A percentile compares a stretch with the other conserved stretches of the same genome.
phyloP scores from a whole-genome alignment of 2,113 vertebrate genomes.

The Anoura caudifer region DNA sequence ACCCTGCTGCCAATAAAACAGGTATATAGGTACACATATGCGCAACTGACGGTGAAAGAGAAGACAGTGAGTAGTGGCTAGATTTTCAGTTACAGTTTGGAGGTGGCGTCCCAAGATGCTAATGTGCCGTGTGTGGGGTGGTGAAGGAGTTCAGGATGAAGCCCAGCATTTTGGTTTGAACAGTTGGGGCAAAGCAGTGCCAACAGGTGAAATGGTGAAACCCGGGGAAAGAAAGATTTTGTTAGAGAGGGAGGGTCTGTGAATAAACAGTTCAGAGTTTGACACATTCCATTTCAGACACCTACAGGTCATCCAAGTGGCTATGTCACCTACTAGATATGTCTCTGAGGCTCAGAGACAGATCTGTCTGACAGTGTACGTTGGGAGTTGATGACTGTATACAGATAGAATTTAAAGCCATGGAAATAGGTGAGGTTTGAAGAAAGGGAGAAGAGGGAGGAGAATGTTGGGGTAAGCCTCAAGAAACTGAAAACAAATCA shows the following conservation, averaged over 20 bases:
- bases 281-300: background rate
- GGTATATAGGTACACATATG: background rate
- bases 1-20: background rate
- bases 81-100: background rate
- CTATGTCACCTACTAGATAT: background rate
- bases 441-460: background rate
- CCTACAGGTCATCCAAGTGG: background rate
- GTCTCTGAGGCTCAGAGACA: background rate
- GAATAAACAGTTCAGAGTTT: background rate
- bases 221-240: background rate
- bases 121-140: background rate
- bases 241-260: background rate
- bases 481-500: background rate
- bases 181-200: background rate
- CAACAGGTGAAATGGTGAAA: background rate
- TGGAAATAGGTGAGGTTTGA: background rate
- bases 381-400: background rate
- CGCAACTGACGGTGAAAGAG: background rate
- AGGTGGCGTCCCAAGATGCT: background rate
- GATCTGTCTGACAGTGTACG: background rate
- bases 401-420: background rate
- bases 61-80: background rate
- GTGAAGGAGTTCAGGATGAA: background rate
- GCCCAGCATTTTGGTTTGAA: background rate
- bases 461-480: background rate